Evolutionary conservation across 1,140 invertebrate genomes (phyloP).

Genomic region (Drosophila malerkotliana): DNA sequence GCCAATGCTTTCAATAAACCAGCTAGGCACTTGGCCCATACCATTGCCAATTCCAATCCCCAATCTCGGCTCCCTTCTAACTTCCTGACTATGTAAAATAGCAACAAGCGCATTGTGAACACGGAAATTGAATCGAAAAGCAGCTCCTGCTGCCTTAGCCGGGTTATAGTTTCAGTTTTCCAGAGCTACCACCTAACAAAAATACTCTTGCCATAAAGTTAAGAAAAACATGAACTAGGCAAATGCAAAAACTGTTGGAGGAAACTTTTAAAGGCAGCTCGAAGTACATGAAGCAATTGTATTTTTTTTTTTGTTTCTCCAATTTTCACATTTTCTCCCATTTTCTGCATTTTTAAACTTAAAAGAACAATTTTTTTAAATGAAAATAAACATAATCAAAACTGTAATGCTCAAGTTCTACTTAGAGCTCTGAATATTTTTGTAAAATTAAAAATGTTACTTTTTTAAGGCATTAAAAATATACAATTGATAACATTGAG

Average conservation of each 20-base stretch:
- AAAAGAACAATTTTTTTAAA: too few species aligned
- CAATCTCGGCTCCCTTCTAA: constrained; percentile 22
- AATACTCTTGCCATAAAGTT: constrained; percentile 64
- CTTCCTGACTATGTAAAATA: constrained; percentile 66
- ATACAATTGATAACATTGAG: too few species aligned
- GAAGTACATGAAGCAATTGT: constrained; percentile 35
- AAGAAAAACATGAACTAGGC: constrained; percentile 65
- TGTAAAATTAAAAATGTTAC: too few species aligned
- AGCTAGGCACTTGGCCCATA: neutral
- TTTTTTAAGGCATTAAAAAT: too few species aligned
- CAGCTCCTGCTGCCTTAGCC: constrained; percentile 30
- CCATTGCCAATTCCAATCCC: constrained; percentile 6
- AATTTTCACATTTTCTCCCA: neutral
- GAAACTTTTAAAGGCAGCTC: constrained; percentile 14
- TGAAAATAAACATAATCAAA: neutral
- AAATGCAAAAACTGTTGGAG: constrained; percentile 29
- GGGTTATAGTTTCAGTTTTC: constrained; percentile 28
- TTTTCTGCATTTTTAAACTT: neutral
- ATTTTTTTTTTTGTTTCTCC: constrained; percentile 26
- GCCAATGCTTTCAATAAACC: constrained; percentile 67
- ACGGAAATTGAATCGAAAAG: constrained; percentile 80
- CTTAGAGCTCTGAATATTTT: too few species aligned
- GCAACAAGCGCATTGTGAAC: constrained; percentile 71
- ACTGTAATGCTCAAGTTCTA: neutral
- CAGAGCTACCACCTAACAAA: constrained; percentile 50